Base-by-base conservation (phyloP, 2,797 vertebrate genomes). In the Clamator glandarius region DNA sequence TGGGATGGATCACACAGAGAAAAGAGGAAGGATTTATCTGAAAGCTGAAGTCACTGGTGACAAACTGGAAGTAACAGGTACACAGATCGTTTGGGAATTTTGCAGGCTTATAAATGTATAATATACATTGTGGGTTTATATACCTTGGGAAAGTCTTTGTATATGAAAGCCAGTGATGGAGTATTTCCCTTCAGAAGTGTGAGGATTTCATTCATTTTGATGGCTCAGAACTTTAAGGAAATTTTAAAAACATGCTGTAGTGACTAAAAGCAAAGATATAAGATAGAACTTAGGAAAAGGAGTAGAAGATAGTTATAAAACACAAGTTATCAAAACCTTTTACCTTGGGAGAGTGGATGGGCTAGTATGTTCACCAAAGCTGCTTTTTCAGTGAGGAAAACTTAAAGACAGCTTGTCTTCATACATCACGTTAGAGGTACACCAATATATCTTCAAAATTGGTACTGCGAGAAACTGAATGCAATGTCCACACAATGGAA, bases 1-100 rank as follows among this genome's bases (percentile, higher is more conserved):
- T 12, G 99, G 99, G 62, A 99, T 98, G 87, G 99, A 99, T 97
- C 99, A 99, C 98, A 99, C 99, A 0, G 99, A 99, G 97, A 99
- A 99, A 33, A 98, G 99, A 59, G 99, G 99, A 24, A 98, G 99
- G 77, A 97, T 99, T 89, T 99, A 99, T 91, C 98, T 99, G 95
- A 99, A 99, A 97, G 99, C 99, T 5, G 99, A 99, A 94, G 99
- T 99, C 96, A 98, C 85, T n/a, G 98, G 97, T 57, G 99, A 99
- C 73, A 98, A 98, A 95, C 98, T 99, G 92, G 98, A 98, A 13
- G 98, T 99, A 90, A 99, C 98, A 98, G 99, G 99, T 99, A 91
- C 97, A 98, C 63, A 94, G 18, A 42, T 89, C 12, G 1, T 33
- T 89, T 44, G 28, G 76, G 70, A 50, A 33, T 15, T 15, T 31